These are phyloP conservation scores for Alexandromys fortis DNA, from an alignment of 2,113 vertebrate genomes.

Conservation along the genomic window DNA sequence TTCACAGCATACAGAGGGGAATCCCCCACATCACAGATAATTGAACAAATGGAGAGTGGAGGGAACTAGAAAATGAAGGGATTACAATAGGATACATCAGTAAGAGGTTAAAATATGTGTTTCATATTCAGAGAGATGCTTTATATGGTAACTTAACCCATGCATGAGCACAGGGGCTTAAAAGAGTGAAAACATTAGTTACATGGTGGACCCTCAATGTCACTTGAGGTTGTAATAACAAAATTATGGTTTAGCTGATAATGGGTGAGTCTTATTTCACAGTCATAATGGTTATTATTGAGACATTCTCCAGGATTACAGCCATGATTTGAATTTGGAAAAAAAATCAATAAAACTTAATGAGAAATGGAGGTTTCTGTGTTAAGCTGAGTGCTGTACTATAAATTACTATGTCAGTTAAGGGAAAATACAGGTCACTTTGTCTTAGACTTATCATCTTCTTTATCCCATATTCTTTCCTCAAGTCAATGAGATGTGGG, in stretches of 20 bases:
- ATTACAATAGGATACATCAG: background rate
- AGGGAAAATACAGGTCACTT: background rate
- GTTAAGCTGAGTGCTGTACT: constrained; percentile 1
- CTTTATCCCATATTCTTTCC: background rate
- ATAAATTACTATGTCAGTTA: constrained; percentile 1
- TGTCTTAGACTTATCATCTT: background rate
- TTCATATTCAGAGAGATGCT: background rate
- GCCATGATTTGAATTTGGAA: background rate
- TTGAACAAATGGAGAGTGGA: background rate
- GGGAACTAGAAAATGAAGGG: background rate
- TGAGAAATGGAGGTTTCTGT: constrained; percentile 40
- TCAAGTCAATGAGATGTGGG: background rate
- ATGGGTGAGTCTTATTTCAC: background rate
- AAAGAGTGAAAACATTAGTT: background rate
- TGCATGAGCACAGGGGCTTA: background rate
- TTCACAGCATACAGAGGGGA: no score
- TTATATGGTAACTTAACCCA: background rate
- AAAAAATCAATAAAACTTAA: constrained; percentile 21
- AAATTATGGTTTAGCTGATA: constrained; percentile 32
- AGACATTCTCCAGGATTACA: background rate
- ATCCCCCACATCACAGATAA: background rate
- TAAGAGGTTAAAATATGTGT: background rate
- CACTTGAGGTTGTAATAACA: background rate
- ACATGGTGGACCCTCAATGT: background rate
- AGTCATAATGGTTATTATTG: background rate